Conservation (phyloP, 2,113 vertebrate genomes). For the Hippoglossus stenolepis region DNA sequence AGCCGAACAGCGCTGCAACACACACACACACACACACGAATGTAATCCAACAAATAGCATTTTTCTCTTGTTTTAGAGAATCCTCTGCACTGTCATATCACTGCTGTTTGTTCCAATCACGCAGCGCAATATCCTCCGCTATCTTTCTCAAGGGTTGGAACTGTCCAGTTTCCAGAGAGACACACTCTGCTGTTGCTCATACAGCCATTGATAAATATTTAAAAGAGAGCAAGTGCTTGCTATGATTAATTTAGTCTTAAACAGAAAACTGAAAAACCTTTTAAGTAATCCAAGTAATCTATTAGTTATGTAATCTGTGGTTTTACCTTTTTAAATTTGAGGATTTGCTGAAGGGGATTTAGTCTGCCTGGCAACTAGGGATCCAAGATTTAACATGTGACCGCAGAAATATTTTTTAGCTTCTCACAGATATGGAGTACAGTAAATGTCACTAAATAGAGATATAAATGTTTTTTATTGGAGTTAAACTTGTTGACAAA, state of each 20-base stretch:
- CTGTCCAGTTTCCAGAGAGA: conserved; percentile 66
- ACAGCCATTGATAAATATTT: conserved; percentile 27
- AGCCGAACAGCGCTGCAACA: conserved; percentile 5
- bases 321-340: no score
- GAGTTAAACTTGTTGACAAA: no score
- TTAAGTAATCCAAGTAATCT: no score
- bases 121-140: conserved; percentile 39
- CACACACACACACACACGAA: conserved; percentile 4
- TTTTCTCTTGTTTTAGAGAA: conserved; percentile 32
- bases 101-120: conserved; percentile 80
- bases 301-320: no score
- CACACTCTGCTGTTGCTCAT: conserved; percentile 1
- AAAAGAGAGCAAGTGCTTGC: not conserved
- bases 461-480: no score
- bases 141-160: conserved; percentile 63
- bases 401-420: no score
- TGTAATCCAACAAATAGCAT: conserved; percentile 27
- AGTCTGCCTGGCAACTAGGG: no score
- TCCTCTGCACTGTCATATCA: conserved; percentile 71
- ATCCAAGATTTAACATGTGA: no score
- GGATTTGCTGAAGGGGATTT: no score
- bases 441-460: no score
- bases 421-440: no score
- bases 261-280: not conserved
- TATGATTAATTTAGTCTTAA: not conserved